phyloP scores from a whole-genome alignment of 1,140 invertebrate genomes.

The Protaetia brevitarsis region DNA sequence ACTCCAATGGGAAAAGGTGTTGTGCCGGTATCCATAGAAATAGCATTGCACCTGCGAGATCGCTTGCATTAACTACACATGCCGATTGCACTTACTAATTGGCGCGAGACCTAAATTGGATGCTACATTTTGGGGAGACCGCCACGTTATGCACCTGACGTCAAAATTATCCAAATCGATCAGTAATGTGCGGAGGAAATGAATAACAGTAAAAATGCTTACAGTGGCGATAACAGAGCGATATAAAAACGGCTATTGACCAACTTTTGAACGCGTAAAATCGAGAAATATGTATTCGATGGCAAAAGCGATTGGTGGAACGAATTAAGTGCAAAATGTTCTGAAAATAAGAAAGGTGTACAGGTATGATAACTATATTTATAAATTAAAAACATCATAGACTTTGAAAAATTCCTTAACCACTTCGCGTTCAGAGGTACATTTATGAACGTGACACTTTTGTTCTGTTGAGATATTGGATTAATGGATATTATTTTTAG shows the following conservation, averaged over 20 bases:
- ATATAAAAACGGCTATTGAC: constrained; percentile 40
- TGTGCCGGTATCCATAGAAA: constrained; percentile 69
- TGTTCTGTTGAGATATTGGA: too few relatives aligned
- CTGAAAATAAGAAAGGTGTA: constrained; percentile 59
- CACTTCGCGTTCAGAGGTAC: neutral
- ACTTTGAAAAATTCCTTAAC: constrained; percentile 33
- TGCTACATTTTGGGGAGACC: constrained; percentile 91
- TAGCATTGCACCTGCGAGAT: constrained; percentile 83
- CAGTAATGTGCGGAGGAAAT: constrained; percentile 87
- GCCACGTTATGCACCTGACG: constrained; percentile 77
- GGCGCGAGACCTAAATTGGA: constrained; percentile 96
- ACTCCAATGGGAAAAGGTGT: constrained; percentile 98
- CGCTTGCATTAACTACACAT: constrained; percentile 76
- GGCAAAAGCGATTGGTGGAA: constrained; percentile 58
- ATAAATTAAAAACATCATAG: too few relatives aligned
- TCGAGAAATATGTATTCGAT: constrained; percentile 53
- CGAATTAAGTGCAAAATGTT: constrained; percentile 55
- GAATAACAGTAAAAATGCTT: constrained; percentile 76
- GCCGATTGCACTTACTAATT: constrained; percentile 82
- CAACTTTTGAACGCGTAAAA: constrained; percentile 51
- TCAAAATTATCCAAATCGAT: constrained; percentile 92
- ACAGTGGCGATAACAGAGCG: constrained; percentile 42
- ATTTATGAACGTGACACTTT: neutral
- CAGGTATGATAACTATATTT: constrained; percentile 47
- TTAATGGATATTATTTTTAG: too few relatives aligned